Evolutionary conservation across 2,113 vertebrate genomes (phyloP).

Genomic region (Cyanoramphus novaezelandiae): DNA sequence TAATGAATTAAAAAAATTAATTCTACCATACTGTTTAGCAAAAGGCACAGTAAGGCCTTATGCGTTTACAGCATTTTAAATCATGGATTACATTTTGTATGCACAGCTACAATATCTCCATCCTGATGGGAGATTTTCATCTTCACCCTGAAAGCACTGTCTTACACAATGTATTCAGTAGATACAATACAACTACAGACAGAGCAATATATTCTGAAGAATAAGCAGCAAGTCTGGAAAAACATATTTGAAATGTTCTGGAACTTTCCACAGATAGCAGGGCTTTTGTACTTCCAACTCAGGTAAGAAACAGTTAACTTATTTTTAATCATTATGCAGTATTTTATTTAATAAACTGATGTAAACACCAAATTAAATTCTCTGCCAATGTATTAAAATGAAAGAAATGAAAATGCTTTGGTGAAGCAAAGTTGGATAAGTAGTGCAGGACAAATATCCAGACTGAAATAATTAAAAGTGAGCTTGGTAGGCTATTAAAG

Average conservation of each 20-base stretch:
- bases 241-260: background rate
- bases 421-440: constrained; percentile 15
- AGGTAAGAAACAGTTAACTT: background rate
- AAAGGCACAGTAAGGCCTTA: background rate
- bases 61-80: background rate
- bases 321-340: background rate
- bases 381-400: background rate
- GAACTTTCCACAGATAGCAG: background rate
- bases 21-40: background rate
- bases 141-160: background rate
- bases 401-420: constrained; percentile 27
- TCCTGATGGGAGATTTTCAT: background rate
- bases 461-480: constrained; percentile 22
- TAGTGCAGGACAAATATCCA: background rate
- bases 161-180: background rate
- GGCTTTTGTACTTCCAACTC: background rate
- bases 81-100: background rate
- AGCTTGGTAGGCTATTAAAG: background rate
- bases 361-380: constrained; percentile 15
- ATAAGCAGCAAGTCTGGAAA: background rate
- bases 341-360: constrained; percentile 16
- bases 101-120: background rate
- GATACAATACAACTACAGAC: background rate
- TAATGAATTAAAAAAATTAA: background rate
- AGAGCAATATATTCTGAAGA: background rate